These are phyloP conservation scores for Nebria ingens DNA, from an alignment of 1,140 invertebrate genomes.

Conservation along the genomic window DNA sequence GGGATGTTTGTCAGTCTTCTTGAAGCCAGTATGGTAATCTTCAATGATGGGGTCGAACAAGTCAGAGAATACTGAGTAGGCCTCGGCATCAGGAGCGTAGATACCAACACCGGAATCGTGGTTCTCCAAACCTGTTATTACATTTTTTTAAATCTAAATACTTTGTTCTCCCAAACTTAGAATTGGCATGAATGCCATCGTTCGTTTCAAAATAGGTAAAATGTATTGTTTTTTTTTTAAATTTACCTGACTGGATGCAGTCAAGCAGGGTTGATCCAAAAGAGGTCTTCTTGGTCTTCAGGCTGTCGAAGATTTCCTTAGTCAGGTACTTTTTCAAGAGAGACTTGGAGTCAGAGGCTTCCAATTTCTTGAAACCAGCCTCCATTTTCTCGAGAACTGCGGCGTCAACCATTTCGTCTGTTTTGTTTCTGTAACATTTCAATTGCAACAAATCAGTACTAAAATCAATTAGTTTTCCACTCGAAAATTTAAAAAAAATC, in stretches of 20 bases:
- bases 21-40: slow-evolving; percentile 60
- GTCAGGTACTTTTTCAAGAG: slow-evolving; percentile 65
- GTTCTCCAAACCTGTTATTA: slow-evolving; percentile 45
- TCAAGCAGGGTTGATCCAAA: slow-evolving; percentile 51
- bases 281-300: slow-evolving; percentile 48
- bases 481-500: no score
- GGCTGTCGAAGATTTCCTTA: slow-evolving; percentile 48
- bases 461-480: no score
- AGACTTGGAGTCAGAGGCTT: slow-evolving; percentile 49
- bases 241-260: slow-evolving; percentile 47
- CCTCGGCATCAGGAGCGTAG: slow-evolving; percentile 63
- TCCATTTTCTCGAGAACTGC: slow-evolving; percentile 66
- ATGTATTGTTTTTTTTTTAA: neutral
- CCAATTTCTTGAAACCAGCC: slow-evolving; percentile 47
- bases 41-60: slow-evolving; percentile 70
- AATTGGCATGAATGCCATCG: neutral
- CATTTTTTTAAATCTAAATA: neutral
- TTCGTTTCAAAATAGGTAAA: neutral
- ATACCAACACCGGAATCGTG: slow-evolving; percentile 52
- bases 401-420: slow-evolving; percentile 64
- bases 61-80: slow-evolving; percentile 54
- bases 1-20: slow-evolving; percentile 51
- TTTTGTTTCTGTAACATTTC: slow-evolving; percentile 45
- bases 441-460: no score
- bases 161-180: neutral